phyloP scores from a whole-genome alignment of 1,140 invertebrate genomes.

The Drosophila tsacasi region DNA sequence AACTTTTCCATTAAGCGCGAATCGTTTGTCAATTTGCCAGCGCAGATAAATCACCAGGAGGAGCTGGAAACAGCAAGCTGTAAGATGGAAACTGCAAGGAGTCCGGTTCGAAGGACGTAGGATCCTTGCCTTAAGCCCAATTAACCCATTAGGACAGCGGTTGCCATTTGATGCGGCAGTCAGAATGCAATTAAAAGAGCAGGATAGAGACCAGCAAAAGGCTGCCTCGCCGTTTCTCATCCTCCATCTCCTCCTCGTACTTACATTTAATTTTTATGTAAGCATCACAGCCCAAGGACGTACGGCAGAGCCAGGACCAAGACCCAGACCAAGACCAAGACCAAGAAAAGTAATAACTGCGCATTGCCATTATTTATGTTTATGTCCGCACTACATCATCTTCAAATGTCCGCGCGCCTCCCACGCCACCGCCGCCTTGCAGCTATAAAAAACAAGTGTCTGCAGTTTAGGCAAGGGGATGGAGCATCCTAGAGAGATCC shows the following conservation, averaged over 20 bases:
- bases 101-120: constrained; percentile 9
- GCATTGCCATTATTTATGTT: constrained; percentile 82
- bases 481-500: constrained; percentile 7
- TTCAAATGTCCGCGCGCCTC: constrained; percentile 70
- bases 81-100: neutral
- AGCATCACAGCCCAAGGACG: constrained; percentile 64
- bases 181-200: constrained; percentile 75
- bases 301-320: constrained; percentile 11
- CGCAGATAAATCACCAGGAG: constrained; percentile 53
- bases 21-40: constrained; percentile 72
- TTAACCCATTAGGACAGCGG: constrained; percentile 72
- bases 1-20: constrained; percentile 66
- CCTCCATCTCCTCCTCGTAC: constrained; percentile 14
- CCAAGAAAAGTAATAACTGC: constrained; percentile 78
- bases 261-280: constrained; percentile 77
- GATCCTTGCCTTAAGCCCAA: constrained; percentile 68
- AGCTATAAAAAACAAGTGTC: constrained; percentile 79
- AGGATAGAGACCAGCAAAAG: constrained; percentile 28
- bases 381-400: constrained; percentile 82
- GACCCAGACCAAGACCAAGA: constrained; percentile 14
- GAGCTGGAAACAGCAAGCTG: neutral
- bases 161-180: constrained; percentile 67
- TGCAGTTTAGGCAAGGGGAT: constrained; percentile 21
- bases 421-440: constrained; percentile 18
- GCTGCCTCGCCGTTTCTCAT: constrained; percentile 6